These are phyloP conservation scores for Neocrepidodera transversa DNA, from an alignment of 2,888 invertebrate genomes.

Conservation along the genomic window DNA sequence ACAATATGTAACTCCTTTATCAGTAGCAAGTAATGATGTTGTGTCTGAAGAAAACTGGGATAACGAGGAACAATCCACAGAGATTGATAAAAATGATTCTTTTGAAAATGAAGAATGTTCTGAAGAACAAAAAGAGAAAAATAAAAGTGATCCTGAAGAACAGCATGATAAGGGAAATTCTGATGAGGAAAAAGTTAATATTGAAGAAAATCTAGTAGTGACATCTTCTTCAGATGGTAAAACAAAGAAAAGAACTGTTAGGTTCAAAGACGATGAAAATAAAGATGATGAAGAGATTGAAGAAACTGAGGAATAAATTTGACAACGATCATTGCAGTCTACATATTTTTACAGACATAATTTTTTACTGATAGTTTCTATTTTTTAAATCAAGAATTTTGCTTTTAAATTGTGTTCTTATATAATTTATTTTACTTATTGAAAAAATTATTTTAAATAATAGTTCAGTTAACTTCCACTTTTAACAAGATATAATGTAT, in stretches of 20 bases:
- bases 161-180: slow-evolving; percentile 3
- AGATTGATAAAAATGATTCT: neutral
- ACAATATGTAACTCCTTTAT: no score
- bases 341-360: neutral
- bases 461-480: no score
- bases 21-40: neutral
- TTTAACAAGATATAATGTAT: no score
- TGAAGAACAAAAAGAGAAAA: slow-evolving; percentile 10
- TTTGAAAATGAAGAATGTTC: neutral
- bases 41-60: slow-evolving; percentile 30
- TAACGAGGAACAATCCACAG: slow-evolving; percentile 10
- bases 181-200: slow-evolving; percentile 17
- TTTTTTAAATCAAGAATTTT: neutral
- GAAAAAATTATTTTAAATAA: no score
- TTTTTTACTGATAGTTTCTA: neutral
- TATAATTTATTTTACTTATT: no score
- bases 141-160: slow-evolving; percentile 6
- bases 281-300: neutral
- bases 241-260: slow-evolving; percentile 30
- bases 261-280: slow-evolving; percentile 24
- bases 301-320: neutral
- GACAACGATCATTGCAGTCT: neutral
- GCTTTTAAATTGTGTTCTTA: no score
- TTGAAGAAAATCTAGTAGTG: slow-evolving; percentile 31
- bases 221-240: slow-evolving; percentile 29